phyloP scores from a whole-genome alignment of 2,797 vertebrate genomes.

The Vireo griseus region DNA sequence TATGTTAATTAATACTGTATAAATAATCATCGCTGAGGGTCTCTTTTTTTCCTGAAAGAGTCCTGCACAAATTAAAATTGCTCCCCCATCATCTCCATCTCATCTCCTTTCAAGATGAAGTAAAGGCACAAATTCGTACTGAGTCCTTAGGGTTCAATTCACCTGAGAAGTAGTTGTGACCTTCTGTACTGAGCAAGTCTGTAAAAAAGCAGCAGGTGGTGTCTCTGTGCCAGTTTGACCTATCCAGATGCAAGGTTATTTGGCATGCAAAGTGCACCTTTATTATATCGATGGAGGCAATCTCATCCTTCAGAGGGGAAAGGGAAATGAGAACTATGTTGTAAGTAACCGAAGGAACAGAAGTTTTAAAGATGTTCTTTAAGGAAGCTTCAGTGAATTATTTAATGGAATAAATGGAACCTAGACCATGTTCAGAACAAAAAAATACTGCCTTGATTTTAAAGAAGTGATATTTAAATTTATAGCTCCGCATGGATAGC shows the following conservation, averaged over 20 bases:
- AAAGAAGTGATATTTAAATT: neutral
- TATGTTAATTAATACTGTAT: neutral
- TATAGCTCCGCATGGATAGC: neutral
- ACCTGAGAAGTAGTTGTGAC: neutral
- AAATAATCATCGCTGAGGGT: neutral
- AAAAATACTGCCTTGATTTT: neutral
- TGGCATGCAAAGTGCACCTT: neutral
- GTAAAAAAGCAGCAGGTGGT: neutral
- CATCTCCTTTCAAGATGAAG: neutral
- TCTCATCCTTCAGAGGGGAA: neutral
- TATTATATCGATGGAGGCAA: neutral
- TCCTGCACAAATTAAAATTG: neutral
- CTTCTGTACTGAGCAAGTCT: neutral
- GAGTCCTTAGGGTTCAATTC: constrained; percentile 4
- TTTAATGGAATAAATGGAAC: neutral
- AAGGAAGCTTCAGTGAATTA: neutral
- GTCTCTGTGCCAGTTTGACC: neutral
- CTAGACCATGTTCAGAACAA: neutral
- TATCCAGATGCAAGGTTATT: neutral
- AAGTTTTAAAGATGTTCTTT: neutral
- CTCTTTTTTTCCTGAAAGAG: neutral
- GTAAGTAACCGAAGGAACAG: neutral
- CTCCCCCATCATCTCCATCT: neutral
- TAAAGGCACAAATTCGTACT: constrained; percentile 22
- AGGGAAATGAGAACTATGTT: neutral